Base-by-base conservation (phyloP, 2,888 invertebrate species). In the Ectropis crepuscularia region DNA sequence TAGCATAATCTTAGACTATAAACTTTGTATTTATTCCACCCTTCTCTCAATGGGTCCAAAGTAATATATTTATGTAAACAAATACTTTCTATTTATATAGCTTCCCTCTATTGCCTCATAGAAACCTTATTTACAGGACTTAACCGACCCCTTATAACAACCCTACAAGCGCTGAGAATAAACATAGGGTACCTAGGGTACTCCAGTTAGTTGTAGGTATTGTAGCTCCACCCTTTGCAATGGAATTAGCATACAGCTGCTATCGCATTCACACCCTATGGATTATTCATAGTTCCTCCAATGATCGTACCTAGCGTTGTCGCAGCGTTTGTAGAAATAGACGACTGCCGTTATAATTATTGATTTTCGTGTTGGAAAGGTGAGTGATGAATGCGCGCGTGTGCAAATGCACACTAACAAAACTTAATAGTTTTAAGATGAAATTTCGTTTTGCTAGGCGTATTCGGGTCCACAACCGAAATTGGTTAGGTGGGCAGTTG, bases 151-250 rank as follows among this genome's bases (percentile, higher is more conserved):
- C 12, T 46, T 5, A 6, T 12, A 12, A 7, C 6, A 46, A 9
- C 7, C 6, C 2, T 38, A 38, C 43, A 43, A 28, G 16, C 16
- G n/a, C 11, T n/a, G 43, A 43, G 43, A 49, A 38, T 49, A 41
- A 41, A 41, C 7, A 49, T 49, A 49, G 37, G 49, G 38, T 49
- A 11, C 38, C 49, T 49, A 37, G 38, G 49, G 6, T 36, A 6
- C 6, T 8, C 11, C 6, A 37, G 6, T 0, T 28, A 28, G 1
- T 28, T 37, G 2, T 49, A 49, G 6, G 11, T 37, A 37, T 7
- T 7, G n/a, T 6, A 36, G 37, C 38, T 37, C 49, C 37, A 37
- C 49, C 37, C 49, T 38, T 38, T 49, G 16, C 5, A 38, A 38
- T 49, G n/a, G 5, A 49, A 11, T 38, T 12, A 49, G 37, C 38